phyloP scores from a whole-genome alignment of 1,140 invertebrate species.

The Plectrocnemia conspersa region DNA sequence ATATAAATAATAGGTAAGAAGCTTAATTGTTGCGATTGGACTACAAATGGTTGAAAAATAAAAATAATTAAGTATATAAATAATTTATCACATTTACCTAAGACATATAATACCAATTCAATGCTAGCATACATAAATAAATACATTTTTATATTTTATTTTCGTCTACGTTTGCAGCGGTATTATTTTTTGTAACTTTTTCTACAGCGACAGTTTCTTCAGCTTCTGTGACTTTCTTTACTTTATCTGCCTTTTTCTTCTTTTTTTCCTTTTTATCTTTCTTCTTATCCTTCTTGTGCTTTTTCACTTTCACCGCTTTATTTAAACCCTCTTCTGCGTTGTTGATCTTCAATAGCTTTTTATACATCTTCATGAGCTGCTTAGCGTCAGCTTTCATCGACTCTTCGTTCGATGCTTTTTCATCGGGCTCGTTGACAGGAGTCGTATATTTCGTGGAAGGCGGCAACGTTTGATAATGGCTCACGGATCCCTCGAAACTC shows the following conservation, averaged over 20 bases:
- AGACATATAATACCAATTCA: too few species aligned
- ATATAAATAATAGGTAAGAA: too few species aligned
- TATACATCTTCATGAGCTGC: constrained; percentile 49
- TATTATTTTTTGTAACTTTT: not conserved
- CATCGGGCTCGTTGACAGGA: constrained; percentile 38
- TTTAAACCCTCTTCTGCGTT: constrained; percentile 41
- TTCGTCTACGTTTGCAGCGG: not conserved
- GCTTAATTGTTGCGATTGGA: too few species aligned
- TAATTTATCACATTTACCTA: too few species aligned
- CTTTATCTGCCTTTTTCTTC: constrained; percentile 16
- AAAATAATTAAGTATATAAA: too few species aligned
- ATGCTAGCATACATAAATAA: too few species aligned
- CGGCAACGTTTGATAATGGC: constrained; percentile 47
- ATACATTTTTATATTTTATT: not conserved
- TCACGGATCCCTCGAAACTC: constrained; percentile 44
- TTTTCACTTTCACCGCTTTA: constrained; percentile 44
- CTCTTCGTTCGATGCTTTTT: constrained; percentile 29
- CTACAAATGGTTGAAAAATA: too few species aligned
- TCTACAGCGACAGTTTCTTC: not conserved
- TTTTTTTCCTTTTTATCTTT: constrained; percentile 26
- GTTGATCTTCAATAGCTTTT: constrained; percentile 48
- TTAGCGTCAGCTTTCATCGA: constrained; percentile 48
- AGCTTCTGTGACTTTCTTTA: not conserved
- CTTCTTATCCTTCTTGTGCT: constrained; percentile 40
- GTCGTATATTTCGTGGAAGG: constrained; percentile 46